Evolutionary conservation across 2,113 vertebrate species (phyloP).

Genomic region (Meriones unguiculatus): DNA sequence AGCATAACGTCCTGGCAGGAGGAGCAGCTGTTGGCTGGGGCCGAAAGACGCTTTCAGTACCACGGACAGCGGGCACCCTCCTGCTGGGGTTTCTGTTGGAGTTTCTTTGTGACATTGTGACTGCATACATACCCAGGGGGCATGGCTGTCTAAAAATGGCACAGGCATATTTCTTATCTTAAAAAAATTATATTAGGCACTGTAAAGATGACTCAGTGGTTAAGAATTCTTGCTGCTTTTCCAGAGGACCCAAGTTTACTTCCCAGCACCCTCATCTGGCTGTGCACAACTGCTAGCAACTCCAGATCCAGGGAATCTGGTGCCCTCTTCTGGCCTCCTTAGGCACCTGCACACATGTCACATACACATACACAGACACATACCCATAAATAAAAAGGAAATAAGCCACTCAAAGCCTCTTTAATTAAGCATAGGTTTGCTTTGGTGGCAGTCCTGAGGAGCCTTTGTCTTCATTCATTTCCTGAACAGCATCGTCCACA

Average conservation of each 20-base stretch:
- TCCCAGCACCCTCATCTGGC: not conserved
- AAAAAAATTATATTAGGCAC: not conserved
- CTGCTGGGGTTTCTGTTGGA: rapidly evolving
- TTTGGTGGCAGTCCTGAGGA: not conserved
- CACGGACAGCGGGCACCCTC: not conserved
- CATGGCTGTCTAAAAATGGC: not conserved
- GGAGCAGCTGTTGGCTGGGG: not conserved
- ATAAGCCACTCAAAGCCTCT: not conserved
- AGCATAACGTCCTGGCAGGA: not conserved
- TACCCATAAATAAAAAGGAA: not conserved
- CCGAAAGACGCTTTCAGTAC: not conserved
- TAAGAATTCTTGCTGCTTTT: not conserved
- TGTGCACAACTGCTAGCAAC: not conserved
- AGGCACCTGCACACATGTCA: not conserved
- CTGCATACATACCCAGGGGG: not conserved
- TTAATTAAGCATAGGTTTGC: not conserved
- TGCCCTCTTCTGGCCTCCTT: not conserved
- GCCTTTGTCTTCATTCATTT: not conserved
- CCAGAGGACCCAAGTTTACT: not conserved
- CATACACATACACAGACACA: not conserved
- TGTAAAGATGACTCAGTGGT: not conserved
- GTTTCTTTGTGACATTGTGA: rapidly evolving
- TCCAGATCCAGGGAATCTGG: not conserved
- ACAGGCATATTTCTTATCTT: not conserved
- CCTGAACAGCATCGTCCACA: not conserved